Evolutionary conservation across 2,888 invertebrate genomes (phyloP), one percentile per base, ranked within the genome.

Genomic region (Lithophane semibrunnea): DNA sequence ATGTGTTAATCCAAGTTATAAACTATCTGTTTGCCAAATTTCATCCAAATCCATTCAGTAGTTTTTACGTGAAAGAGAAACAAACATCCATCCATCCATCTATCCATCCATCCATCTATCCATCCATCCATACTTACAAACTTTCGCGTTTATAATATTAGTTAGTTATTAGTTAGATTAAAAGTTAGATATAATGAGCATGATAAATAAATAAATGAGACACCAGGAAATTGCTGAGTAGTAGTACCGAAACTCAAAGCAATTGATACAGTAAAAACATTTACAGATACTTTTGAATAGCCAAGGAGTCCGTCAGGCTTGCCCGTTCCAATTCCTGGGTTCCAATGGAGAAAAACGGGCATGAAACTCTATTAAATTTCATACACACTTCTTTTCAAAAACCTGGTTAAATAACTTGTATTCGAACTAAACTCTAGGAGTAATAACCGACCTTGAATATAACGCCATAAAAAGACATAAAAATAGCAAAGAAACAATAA

Each of bases 381-480:
- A 54, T 37, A 16, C 1, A 37, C 1, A 3, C 5, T 21, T 18
- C 9, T 13, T 18, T 21, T 8, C 4, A 60, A 58, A 44, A 75
- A 21, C 5, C 7, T 8, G 42, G 18, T 3, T 42, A 29, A 13
- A 63, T 21, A 8, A 49, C 47, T 67, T 52, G 42, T 58, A 61
- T n/a, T 37, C 37, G 3, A 65, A 44, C 21, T 68, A 63, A 60
- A 29, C 52, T 44, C 16, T 13, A 47, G 44, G 65, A 73, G 65
- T 65, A 77, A 63, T 54, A 73, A 63, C 75, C 74, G 82, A 16
- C 87, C 87, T 87, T 86, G 88, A 66, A 60, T 29, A 56, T n/a
- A 16, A 72, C 63, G 64, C 70, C 68, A 71, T 73, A 29, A 29
- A 64, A 73, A 73, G 24, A 49, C 64, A 63, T 73, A 16, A 76